Conservation (phyloP, 2,113 vertebrate genomes). For the Engraulis encrasicolus region DNA sequence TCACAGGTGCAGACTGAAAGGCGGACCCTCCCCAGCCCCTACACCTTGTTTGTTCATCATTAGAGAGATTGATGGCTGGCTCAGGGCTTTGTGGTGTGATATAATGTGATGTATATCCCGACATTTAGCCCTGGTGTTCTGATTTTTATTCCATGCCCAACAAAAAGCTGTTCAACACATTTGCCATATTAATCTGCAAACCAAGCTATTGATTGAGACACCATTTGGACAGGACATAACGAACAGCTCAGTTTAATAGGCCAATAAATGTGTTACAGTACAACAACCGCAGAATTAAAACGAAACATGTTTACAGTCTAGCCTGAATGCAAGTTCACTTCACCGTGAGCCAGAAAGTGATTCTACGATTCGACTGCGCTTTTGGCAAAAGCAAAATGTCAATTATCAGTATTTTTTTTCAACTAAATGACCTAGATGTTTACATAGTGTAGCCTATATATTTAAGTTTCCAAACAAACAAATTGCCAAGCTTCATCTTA, state of each 20-base stretch:
- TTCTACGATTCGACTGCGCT: no score
- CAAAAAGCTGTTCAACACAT: constrained; percentile 17
- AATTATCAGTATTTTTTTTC: no score
- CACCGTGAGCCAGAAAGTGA: constrained; percentile 3
- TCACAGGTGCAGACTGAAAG: not conserved
- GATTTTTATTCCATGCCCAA: constrained; percentile 9
- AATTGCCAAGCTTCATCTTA: no score
- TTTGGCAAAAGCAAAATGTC: no score
- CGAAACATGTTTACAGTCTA: constrained; percentile 13
- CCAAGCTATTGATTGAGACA: constrained; percentile 8
- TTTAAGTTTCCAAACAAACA: no score
- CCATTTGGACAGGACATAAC: not conserved
- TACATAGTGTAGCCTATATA: no score
- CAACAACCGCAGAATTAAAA: constrained; percentile 31
- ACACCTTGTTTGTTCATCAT: constrained; percentile 33
- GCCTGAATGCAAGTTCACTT: constrained; percentile 14
- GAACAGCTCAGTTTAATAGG: not conserved
- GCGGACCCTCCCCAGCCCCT: constrained; percentile 13
- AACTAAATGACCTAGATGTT: no score
- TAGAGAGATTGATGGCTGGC: not conserved
- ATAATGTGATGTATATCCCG: not conserved
- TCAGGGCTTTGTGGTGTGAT: constrained; percentile 13
- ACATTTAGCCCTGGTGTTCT: not conserved
- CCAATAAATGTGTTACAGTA: not conserved
- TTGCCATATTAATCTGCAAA: not conserved